Conservation (phyloP, 2,797 vertebrate genomes). For the Lithobates pipiens region DNA sequence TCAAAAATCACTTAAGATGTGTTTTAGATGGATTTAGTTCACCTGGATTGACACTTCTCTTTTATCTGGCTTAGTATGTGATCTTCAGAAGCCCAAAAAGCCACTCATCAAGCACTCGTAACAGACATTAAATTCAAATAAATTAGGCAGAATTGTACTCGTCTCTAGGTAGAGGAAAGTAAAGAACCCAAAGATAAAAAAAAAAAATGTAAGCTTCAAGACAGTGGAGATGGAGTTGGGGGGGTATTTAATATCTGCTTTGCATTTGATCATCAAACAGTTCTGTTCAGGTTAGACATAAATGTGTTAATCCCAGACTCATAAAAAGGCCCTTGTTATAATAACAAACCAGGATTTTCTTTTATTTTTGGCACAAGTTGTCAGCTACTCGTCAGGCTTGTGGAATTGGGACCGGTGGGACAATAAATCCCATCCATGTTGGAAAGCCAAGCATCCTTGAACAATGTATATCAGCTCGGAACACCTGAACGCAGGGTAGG, state of each 20-base stretch:
- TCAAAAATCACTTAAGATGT: neutral
- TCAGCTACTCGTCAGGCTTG: neutral
- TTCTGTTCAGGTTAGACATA: neutral
- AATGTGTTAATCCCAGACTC: slow-evolving; percentile 19
- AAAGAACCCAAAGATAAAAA: neutral
- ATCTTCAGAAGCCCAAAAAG: slow-evolving; percentile 31
- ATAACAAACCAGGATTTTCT: slow-evolving; percentile 6
- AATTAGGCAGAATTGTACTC: slow-evolving; percentile 5
- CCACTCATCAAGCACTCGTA: slow-evolving; percentile 12
- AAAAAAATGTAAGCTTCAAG: neutral
- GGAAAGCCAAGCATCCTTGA: neutral
- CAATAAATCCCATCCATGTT: slow-evolving; percentile 8
- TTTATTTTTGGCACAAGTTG: neutral
- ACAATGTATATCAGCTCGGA: slow-evolving; percentile 20
- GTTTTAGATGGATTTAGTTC: neutral
- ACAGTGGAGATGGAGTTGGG: neutral
- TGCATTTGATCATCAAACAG: slow-evolving; percentile 19
- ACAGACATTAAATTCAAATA: slow-evolving; percentile 42
- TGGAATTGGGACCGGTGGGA: neutral
- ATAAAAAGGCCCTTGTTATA: neutral
- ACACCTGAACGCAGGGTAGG: slow-evolving; percentile 26
- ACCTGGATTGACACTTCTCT: slow-evolving; percentile 3
- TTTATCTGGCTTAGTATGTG: slow-evolving; percentile 11
- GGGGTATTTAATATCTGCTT: slow-evolving; percentile 1
- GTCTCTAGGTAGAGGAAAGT: neutral